Evolutionary conservation across 2,888 invertebrate genomes (phyloP).

Genomic region (Oscheius onirici): DNA sequence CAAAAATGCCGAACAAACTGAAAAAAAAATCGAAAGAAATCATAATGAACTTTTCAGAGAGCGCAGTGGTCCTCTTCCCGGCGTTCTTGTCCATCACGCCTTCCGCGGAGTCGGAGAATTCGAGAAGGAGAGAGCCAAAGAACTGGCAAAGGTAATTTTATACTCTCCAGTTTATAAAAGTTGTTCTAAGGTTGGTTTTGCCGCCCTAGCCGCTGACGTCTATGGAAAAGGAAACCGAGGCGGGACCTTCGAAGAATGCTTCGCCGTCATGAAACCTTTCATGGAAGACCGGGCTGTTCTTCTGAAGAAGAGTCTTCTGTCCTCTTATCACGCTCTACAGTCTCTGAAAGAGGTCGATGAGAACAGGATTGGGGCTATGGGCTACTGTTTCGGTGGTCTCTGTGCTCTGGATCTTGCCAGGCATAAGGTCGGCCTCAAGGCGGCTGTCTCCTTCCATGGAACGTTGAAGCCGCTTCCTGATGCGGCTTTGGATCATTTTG

Average conservation of each 20-base stretch:
- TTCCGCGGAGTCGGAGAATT: conserved; percentile 60
- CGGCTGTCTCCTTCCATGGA: conserved; percentile 67
- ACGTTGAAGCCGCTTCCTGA: conserved; percentile 59
- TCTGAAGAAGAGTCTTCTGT: conserved; percentile 54
- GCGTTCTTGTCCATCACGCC: conserved; percentile 61
- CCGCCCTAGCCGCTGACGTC: conserved; percentile 65
- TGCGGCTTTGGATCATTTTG: conserved; percentile 36
- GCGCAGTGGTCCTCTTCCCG: conserved; percentile 35
- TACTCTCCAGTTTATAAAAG: neutral
- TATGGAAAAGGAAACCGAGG: conserved; percentile 64
- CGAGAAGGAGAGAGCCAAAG: conserved; percentile 56
- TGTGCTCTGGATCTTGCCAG: conserved; percentile 65
- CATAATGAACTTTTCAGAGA: neutral
- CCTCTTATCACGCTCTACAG: conserved; percentile 53
- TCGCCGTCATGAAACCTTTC: conserved; percentile 53
- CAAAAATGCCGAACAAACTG: too few species aligned
- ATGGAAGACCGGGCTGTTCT: conserved; percentile 43
- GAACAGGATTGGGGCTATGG: conserved; percentile 56
- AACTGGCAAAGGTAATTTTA: conserved; percentile 50
- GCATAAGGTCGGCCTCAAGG: conserved; percentile 42
- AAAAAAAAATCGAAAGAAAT: too few species aligned
- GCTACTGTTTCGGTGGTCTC: conserved; percentile 68
- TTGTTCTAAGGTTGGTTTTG: conserved; percentile 58
- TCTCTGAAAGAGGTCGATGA: conserved; percentile 40
- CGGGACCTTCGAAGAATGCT: conserved; percentile 48